phyloP scores from a whole-genome alignment of 2,888 invertebrate genomes.

The Danaus chrysippus region DNA sequence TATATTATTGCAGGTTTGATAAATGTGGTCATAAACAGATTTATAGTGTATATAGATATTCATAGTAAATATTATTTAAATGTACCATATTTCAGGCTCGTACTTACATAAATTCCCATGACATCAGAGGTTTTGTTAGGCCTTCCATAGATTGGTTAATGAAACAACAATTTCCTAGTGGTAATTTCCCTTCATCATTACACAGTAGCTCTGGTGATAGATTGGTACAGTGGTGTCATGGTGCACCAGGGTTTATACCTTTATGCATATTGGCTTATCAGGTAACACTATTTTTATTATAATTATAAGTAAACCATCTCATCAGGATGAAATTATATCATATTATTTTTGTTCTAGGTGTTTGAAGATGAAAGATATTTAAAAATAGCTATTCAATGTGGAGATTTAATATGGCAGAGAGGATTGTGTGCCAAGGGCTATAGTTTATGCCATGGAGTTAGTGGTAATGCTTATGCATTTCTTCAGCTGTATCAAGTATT shows the following conservation, averaged over 20 bases:
- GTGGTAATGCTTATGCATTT: slow-evolving; percentile 93
- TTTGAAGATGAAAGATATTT: slow-evolving; percentile 84
- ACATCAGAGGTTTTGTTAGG: slow-evolving; percentile 79
- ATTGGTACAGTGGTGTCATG: slow-evolving; percentile 96
- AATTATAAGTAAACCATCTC: not conserved
- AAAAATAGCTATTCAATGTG: slow-evolving; percentile 83
- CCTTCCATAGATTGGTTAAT: slow-evolving; percentile 83
- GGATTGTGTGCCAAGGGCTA: slow-evolving; percentile 91
- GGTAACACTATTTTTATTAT: slow-evolving; percentile 56
- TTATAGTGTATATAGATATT: not conserved
- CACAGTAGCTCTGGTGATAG: slow-evolving; percentile 83
- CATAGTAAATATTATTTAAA: slow-evolving; percentile 13
- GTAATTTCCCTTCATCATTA: slow-evolving; percentile 89
- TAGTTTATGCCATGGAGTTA: slow-evolving; percentile 92
- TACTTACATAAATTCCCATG: slow-evolving; percentile 74
- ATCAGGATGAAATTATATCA: not conserved
- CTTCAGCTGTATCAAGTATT: slow-evolving; percentile 88
- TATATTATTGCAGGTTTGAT: slow-evolving; percentile 85
- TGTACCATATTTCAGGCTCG: slow-evolving; percentile 60
- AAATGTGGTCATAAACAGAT: not conserved
- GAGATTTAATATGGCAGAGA: slow-evolving; percentile 88
- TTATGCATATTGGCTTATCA: slow-evolving; percentile 83
- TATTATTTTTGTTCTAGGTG: slow-evolving; percentile 66
- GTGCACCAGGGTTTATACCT: slow-evolving; percentile 92
- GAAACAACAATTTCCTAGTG: slow-evolving; percentile 77